Percentiles rank a stretch among this genome's conserved stretches.
Conservation (phyloP, 2,888 invertebrate genomes). For the Plagiodera versicolora region DNA sequence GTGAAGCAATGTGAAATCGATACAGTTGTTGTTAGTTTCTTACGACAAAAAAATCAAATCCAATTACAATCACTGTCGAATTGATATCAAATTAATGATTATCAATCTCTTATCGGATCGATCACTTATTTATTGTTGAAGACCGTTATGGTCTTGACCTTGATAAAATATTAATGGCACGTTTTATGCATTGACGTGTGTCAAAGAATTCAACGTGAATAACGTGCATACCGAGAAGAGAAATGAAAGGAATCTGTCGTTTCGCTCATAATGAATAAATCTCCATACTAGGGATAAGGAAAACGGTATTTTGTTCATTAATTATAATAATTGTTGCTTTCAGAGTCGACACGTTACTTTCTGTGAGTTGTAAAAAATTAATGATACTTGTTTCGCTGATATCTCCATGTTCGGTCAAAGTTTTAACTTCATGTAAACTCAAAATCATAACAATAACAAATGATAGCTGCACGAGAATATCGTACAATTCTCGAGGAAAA, state of each 20-base stretch:
- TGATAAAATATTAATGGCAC: not conserved
- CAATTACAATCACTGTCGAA: not conserved
- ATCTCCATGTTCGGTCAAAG: no score
- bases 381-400: not conserved
- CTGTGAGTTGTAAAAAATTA: not conserved
- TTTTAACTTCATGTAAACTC: no score
- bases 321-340: not conserved
- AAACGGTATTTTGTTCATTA: not conserved
- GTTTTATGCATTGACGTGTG: not conserved
- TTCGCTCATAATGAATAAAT: not conserved
- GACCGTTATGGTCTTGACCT: conserved; percentile 1
- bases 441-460: no score
- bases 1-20: no score
- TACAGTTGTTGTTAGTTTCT: not conserved
- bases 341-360: not conserved
- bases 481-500: no score
- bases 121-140: not conserved
- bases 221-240: not conserved
- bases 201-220: not conserved
- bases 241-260: not conserved
- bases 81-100: not conserved
- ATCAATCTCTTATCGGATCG: not conserved
- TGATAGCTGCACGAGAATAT: no score
- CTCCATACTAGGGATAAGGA: not conserved
- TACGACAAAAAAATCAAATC: not conserved